phyloP scores from a whole-genome alignment of 1,140 invertebrate genomes.

The Streblospio benedicti region DNA sequence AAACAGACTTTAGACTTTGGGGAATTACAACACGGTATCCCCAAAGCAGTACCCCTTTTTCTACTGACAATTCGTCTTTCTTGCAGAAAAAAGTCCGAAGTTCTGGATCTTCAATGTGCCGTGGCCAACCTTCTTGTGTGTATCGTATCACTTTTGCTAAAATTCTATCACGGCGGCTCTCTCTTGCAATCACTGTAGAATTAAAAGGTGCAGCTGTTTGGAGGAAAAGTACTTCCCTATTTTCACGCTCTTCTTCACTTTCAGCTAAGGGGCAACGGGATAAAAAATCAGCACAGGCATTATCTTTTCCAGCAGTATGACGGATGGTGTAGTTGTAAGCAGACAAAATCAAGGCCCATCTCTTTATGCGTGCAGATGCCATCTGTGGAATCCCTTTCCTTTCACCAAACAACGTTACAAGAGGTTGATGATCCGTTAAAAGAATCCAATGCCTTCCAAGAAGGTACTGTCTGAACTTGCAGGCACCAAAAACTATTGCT shows the following conservation, averaged over 20 bases:
- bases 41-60: not conserved
- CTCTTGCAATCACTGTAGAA: too few relatives aligned
- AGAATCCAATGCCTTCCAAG: constrained; percentile 47
- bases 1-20: not conserved
- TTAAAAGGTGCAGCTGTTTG: too few relatives aligned
- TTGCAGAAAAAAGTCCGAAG: too few relatives aligned
- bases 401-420: constrained; percentile 24
- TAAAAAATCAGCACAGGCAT: constrained; percentile 32
- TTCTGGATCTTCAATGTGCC: too few relatives aligned
- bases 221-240: constrained; percentile 1
- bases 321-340: constrained; percentile 40
- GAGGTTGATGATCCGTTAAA: constrained; percentile 49
- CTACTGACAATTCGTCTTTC: too few relatives aligned
- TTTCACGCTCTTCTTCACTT: not conserved
- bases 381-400: constrained; percentile 25
- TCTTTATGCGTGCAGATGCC: constrained; percentile 32
- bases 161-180: too few relatives aligned
- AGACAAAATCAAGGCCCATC: constrained; percentile 37
- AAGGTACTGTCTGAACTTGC: constrained; percentile 45
- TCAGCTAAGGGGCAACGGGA: constrained; percentile 23
- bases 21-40: constrained; percentile 4
- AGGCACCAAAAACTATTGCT: constrained; percentile 45
- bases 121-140: too few relatives aligned
- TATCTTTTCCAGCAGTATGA: constrained; percentile 25
- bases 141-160: too few relatives aligned